Conservation (phyloP, 2,797 vertebrate genomes). For the Hipposideros larvatus region DNA sequence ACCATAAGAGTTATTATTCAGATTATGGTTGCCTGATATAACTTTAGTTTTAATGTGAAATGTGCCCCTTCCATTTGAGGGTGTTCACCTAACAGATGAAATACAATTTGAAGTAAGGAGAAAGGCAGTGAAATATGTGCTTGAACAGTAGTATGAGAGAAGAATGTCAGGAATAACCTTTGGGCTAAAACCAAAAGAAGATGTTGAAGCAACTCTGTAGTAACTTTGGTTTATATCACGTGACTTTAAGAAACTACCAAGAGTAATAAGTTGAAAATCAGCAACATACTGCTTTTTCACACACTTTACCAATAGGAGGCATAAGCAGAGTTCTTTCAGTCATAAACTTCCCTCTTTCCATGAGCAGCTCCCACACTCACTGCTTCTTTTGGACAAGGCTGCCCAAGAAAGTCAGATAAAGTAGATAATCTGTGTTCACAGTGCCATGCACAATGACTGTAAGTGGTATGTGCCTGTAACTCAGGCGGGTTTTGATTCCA, state of each 20-base stretch:
- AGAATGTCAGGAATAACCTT: neutral
- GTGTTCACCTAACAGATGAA: neutral
- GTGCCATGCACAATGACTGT: accelerated
- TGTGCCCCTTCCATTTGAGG: neutral
- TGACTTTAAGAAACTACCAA: neutral
- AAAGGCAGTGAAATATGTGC: neutral
- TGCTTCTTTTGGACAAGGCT: neutral
- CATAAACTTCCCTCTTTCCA: neutral
- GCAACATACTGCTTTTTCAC: neutral
- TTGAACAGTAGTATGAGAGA: neutral
- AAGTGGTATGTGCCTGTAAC: neutral
- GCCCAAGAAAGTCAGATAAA: neutral
- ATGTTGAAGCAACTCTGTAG: neutral
- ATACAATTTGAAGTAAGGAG: neutral
- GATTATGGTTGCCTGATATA: neutral
- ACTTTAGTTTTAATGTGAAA: neutral
- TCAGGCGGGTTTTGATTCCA: neutral
- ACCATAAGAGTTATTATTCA: neutral
- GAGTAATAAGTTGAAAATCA: neutral
- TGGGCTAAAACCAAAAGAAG: neutral
- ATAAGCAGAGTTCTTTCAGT: neutral
- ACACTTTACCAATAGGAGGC: neutral
- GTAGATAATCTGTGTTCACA: neutral
- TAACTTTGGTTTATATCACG: neutral
- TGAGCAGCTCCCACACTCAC: neutral